phyloP scores from a whole-genome alignment of 2,888 invertebrate species.

The Seira musarum region DNA sequence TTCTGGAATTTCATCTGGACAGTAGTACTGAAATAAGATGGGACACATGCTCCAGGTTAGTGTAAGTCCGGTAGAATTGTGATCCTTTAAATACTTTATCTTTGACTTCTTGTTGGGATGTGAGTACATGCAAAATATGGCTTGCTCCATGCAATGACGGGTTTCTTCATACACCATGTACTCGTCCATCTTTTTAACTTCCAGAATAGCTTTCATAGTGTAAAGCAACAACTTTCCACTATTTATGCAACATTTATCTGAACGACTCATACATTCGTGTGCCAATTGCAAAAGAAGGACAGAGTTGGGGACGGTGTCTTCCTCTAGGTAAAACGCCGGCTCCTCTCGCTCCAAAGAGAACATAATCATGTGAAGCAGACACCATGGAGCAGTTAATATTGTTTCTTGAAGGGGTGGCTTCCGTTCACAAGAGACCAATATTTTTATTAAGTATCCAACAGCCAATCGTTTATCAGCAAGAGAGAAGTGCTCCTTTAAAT shows the following conservation, averaged over 20 bases:
- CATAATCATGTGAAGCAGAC: slow-evolving; percentile 64
- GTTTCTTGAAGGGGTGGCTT: slow-evolving; percentile 43
- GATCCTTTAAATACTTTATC: slow-evolving; percentile 71
- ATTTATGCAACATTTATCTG: slow-evolving; percentile 71
- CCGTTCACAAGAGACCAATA: slow-evolving; percentile 61
- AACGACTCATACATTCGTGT: slow-evolving; percentile 65
- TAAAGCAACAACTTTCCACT: slow-evolving; percentile 86
- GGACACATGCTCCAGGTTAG: slow-evolving; percentile 72
- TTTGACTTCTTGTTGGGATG: slow-evolving; percentile 83
- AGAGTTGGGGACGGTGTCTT: slow-evolving; percentile 66
- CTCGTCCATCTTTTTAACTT: slow-evolving; percentile 73
- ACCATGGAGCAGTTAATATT: slow-evolving; percentile 64
- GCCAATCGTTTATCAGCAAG: slow-evolving; percentile 53
- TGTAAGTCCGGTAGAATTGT: slow-evolving; percentile 54
- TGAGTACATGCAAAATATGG: slow-evolving; percentile 87
- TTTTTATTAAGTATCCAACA: slow-evolving; percentile 54
- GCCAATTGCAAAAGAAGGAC: slow-evolving; percentile 67
- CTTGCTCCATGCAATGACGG: slow-evolving; percentile 87
- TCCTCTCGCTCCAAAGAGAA: slow-evolving; percentile 62
- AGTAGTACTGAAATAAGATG: slow-evolving; percentile 81
- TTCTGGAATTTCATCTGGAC: slow-evolving; percentile 84
- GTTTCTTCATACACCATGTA: slow-evolving; percentile 80
- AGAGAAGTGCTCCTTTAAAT: slow-evolving; percentile 35
- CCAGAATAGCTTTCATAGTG: slow-evolving; percentile 82
- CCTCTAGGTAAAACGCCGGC: slow-evolving; percentile 65